These are phyloP conservation scores for Myiagra hebetior DNA, from an alignment of 2,113 vertebrate species.

Conservation along the genomic window DNA sequence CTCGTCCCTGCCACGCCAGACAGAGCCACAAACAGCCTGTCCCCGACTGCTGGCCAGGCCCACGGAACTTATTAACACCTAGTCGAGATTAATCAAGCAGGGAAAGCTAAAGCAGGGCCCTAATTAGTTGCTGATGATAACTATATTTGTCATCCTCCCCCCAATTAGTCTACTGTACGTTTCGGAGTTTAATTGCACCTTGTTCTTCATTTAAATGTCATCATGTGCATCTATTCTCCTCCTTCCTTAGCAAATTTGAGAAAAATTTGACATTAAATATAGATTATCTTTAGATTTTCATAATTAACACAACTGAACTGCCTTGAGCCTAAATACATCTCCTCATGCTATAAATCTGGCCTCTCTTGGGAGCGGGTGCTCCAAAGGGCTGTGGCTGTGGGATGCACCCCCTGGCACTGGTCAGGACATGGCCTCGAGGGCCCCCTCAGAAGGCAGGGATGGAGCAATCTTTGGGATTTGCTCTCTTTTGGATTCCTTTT, in stretches of 20 bases:
- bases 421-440: rapidly evolving
- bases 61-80: constrained; percentile 73
- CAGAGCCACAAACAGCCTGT: not conserved
- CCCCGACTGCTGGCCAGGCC: constrained; percentile 26
- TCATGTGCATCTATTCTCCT: constrained; percentile 67
- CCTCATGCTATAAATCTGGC: constrained; percentile 54
- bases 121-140: constrained; percentile 83
- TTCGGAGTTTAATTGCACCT: constrained; percentile 81
- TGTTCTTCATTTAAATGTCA: constrained; percentile 79
- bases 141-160: constrained; percentile 82
- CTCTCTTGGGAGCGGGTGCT: not conserved
- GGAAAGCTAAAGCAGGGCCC: constrained; percentile 72
- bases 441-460: not conserved
- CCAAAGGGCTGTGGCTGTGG: not conserved
- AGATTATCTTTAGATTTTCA: constrained; percentile 82
- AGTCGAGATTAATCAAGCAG: constrained; percentile 77
- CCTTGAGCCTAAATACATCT: constrained; percentile 71
- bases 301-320: constrained; percentile 79
- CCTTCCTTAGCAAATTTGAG: constrained; percentile 75
- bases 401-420: not conserved
- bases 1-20: not conserved
- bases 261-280: constrained; percentile 78
- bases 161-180: constrained; percentile 80
- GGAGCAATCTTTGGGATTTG: not conserved
- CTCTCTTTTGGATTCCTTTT: not conserved